These are phyloP conservation scores for Pseudonaja textilis DNA, from an alignment of 2,113 vertebrate species.

Conservation along the genomic window DNA sequence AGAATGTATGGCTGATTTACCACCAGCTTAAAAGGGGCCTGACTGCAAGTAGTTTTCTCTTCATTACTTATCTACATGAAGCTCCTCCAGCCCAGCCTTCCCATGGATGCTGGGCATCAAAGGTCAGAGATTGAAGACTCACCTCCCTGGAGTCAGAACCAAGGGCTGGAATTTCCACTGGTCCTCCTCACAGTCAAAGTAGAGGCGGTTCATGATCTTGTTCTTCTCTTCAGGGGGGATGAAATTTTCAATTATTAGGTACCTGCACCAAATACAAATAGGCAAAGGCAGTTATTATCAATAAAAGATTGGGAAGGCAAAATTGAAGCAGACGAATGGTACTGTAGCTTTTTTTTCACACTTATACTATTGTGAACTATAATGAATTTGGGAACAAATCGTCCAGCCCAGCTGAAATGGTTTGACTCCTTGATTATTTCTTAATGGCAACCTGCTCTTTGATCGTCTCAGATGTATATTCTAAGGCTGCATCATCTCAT, in stretches of 20 bases:
- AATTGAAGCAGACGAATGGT: background rate
- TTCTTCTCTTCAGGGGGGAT: slow-evolving; percentile 95
- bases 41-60: background rate
- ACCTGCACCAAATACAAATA: slow-evolving; percentile 68
- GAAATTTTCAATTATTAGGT: slow-evolving; percentile 95
- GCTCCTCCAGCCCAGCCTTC: background rate
- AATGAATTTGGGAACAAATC: background rate
- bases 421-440: background rate
- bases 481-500: background rate
- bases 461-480: background rate
- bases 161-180: slow-evolving; percentile 91
- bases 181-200: slow-evolving; percentile 90
- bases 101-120: background rate
- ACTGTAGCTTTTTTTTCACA: background rate
- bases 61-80: background rate
- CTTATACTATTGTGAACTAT: background rate
- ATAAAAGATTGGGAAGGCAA: background rate
- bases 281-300: fast-evolving
- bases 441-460: background rate
- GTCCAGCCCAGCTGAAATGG: background rate
- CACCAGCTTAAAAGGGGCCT: background rate
- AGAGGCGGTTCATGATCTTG: slow-evolving; percentile 92
- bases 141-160: slow-evolving; percentile 76
- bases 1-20: background rate
- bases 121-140: background rate